These are phyloP conservation scores for Dorcus parallelipipedus DNA, from an alignment of 2,888 invertebrate genomes.

Conservation along the genomic window DNA sequence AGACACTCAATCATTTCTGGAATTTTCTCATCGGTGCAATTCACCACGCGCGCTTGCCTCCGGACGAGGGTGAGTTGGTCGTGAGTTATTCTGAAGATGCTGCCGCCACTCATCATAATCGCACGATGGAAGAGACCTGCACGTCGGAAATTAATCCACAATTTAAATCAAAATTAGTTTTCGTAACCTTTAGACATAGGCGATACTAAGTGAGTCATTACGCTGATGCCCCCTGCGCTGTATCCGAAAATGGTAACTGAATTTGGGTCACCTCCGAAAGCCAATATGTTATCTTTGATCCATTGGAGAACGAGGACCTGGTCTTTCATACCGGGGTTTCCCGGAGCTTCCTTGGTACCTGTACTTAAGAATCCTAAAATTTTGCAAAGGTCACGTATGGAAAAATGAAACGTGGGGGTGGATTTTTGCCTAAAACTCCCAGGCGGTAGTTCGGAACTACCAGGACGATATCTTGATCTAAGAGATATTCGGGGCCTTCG, in stretches of 20 bases:
- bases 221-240: constrained; percentile 50
- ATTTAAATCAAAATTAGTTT: not conserved
- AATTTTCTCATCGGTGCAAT: constrained; percentile 56
- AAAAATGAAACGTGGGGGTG: not conserved
- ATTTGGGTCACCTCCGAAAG: constrained; percentile 67
- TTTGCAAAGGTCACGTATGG: not conserved
- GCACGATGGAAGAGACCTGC: constrained; percentile 67
- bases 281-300: constrained; percentile 62
- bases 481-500: constrained; percentile 59
- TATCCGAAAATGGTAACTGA: constrained; percentile 64
- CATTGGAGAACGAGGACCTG: constrained; percentile 65
- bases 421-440: constrained; percentile 50
- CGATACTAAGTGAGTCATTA: constrained; percentile 56
- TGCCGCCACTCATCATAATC: constrained; percentile 66
- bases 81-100: constrained; percentile 52
- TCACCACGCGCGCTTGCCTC: constrained; percentile 59
- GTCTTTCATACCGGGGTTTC: constrained; percentile 69
- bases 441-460: constrained; percentile 66
- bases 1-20: constrained; percentile 60
- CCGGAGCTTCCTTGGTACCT: constrained; percentile 63
- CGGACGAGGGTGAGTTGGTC: constrained; percentile 58
- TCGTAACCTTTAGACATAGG: constrained; percentile 59
- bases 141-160: too few species aligned
- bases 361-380: constrained; percentile 52
- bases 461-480: constrained; percentile 63